Evolutionary conservation across 2,888 invertebrate species (phyloP).

Genomic region (Lasioglossum zephyrum): DNA sequence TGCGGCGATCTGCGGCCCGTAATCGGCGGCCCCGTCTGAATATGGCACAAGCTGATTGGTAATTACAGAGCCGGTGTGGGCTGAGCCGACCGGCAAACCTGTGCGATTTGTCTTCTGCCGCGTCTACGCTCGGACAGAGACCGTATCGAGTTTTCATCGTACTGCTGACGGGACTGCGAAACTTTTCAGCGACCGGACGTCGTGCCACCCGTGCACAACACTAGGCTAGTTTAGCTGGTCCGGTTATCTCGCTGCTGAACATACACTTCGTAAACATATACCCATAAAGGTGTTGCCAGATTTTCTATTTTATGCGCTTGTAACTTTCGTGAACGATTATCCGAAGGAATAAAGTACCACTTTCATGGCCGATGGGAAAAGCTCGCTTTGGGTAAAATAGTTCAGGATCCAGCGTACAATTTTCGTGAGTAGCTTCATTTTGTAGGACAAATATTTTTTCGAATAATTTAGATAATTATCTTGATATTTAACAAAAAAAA

Average conservation of each 20-base stretch:
- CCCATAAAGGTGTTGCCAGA: neutral
- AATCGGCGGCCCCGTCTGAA: slow-evolving; percentile 18
- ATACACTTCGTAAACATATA: neutral
- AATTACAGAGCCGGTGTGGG: slow-evolving; percentile 9
- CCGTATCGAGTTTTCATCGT: neutral
- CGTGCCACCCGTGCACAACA: neutral
- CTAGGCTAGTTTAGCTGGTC: neutral
- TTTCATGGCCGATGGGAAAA: neutral
- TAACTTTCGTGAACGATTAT: neutral
- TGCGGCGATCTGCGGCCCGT: slow-evolving; percentile 23
- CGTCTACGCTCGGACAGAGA: neutral
- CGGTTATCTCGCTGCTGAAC: neutral
- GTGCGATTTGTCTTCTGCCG: slow-evolving; percentile 8
- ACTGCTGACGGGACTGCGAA: neutral
- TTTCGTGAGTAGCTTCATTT: too few relatives aligned
- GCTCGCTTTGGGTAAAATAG: too few relatives aligned
- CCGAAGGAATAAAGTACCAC: neutral
- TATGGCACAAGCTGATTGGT: neutral
- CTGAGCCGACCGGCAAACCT: neutral
- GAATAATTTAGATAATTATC: too few relatives aligned
- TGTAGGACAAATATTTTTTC: too few relatives aligned
- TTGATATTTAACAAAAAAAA: too few relatives aligned
- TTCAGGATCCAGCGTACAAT: too few relatives aligned
- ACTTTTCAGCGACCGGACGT: neutral
- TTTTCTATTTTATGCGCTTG: neutral